Base-by-base conservation (phyloP, 2,888 invertebrate genomes). In the Acanthosoma haemorrhoidale region DNA sequence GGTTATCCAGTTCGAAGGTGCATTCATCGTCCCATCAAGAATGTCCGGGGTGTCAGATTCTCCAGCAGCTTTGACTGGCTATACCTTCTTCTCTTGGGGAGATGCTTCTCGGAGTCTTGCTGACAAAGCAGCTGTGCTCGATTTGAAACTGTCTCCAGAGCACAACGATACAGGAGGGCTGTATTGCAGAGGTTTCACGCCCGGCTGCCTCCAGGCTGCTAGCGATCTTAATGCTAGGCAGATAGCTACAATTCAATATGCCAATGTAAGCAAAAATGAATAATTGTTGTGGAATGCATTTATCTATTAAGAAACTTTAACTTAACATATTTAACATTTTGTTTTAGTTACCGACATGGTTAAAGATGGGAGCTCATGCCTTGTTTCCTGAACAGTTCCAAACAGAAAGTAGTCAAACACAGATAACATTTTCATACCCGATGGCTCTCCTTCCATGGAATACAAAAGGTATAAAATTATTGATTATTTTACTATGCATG, bases 181-280 rank as follows among this genome's bases (percentile, higher is more conserved):
- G n/a, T 63, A 71, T 16, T 75, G 74, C 60, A 67, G 69, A 16
- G 73, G 74, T 15, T 75, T 76, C 39, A 75, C 76, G 6, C 75
- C 75, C 2, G 72, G 72, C 21, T 78, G 76, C 67, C 71, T 77
- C 32, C 76, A 76, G 70, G 75, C 76, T 4, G 75, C 77, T 8
- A 74, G 75, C 32, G 76, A 77, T 70, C 74, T 77, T 32, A 76
- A 77, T 11, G 77, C 78, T 8, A 72, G 75, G 38, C 77, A 77
- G 51, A 77, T 75, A n/a, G 75, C 76, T 11, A 71, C 72, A 6
- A 63, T 77, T 16, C 74, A 74, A 43, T 77, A 76, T 61, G 69
- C 71, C 5, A 77, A 78, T 70, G 77, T 77, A 72, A 74, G 75
- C 73, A 21, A 16, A 29, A 58, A 25, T 13, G 25, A 51, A 9